Evolutionary conservation across 2,888 invertebrate species (phyloP).

Genomic region (Diloba caeruleocephala): DNA sequence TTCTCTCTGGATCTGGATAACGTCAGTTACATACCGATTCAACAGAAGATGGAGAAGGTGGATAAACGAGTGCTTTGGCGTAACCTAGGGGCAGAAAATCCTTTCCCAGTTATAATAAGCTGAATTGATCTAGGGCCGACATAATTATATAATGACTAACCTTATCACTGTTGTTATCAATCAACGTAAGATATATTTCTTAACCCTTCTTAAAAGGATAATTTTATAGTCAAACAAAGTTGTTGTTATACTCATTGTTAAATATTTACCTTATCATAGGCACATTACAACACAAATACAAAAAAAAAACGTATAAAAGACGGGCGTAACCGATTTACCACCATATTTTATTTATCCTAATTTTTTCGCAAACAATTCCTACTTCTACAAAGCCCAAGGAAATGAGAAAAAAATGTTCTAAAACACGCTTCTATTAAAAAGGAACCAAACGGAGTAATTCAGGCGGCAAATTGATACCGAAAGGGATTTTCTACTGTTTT

Average conservation of each 20-base stretch:
- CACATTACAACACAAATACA: slow-evolving; percentile 35
- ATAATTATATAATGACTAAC: too few relatives aligned
- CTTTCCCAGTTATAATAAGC: too few relatives aligned
- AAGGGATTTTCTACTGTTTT: slow-evolving; percentile 87
- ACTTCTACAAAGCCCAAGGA: slow-evolving; percentile 55
- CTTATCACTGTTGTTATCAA: too few relatives aligned
- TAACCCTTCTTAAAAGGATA: too few relatives aligned
- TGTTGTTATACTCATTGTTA: slow-evolving; percentile 32
- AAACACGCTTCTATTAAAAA: slow-evolving; percentile 70
- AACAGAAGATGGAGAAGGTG: too few relatives aligned
- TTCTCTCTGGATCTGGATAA: too few relatives aligned
- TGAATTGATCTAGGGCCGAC: too few relatives aligned
- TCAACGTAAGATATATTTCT: too few relatives aligned
- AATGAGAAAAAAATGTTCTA: slow-evolving; percentile 70
- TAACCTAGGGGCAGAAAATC: too few relatives aligned
- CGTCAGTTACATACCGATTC: too few relatives aligned
- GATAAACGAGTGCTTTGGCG: too few relatives aligned
- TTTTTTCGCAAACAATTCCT: slow-evolving; percentile 45
- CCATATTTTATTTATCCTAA: slow-evolving; percentile 36
- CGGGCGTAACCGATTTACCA: slow-evolving; percentile 46
- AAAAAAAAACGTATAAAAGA: slow-evolving; percentile 39
- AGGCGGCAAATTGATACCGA: slow-evolving; percentile 86
- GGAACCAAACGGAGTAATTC: slow-evolving; percentile 76
- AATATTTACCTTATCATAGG: slow-evolving; percentile 52
- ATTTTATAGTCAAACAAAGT: background rate